These are phyloP conservation scores for Thunnus albacares DNA, from an alignment of 2,797 vertebrate genomes.

Conservation along the genomic window DNA sequence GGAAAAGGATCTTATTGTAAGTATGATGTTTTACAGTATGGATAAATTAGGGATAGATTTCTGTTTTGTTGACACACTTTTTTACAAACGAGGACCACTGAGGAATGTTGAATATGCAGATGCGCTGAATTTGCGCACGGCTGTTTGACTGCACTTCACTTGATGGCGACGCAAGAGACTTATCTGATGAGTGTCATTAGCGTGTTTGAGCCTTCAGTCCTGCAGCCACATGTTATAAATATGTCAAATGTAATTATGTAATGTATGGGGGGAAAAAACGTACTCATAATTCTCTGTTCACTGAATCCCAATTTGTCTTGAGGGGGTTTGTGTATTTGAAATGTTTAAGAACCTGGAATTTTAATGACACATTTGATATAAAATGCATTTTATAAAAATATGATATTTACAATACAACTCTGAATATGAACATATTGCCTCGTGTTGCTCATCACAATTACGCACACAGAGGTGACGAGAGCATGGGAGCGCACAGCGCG, in stretches of 20 bases:
- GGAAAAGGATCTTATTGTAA: conserved; percentile 69
- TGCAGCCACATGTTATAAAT: background rate
- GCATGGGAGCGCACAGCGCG: conserved; percentile 17
- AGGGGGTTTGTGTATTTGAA: background rate
- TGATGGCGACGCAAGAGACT: conserved; percentile 28
- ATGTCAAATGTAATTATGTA: background rate
- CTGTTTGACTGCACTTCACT: conserved; percentile 31
- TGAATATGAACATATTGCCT: conserved; percentile 4
- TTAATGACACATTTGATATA: background rate
- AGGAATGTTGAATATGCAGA: conserved; percentile 45
- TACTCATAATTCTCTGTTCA: background rate
- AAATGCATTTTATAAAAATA: background rate
- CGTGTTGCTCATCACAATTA: conserved; percentile 17
- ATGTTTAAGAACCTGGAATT: background rate
- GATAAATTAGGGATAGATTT: background rate
- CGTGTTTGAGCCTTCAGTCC: conserved; percentile 11
- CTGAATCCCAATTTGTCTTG: background rate
- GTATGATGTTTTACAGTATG: conserved; percentile 52
- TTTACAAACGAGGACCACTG: background rate
- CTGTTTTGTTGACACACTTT: conserved; percentile 1
- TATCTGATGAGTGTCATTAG: background rate
- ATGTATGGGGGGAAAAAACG: background rate
- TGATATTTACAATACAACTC: background rate
- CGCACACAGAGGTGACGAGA: conserved; percentile 26
- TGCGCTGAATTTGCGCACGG: conserved; percentile 38